Evolutionary conservation across 2,113 vertebrate species (phyloP).

Genomic region (Edolisoma coerulescens): DNA sequence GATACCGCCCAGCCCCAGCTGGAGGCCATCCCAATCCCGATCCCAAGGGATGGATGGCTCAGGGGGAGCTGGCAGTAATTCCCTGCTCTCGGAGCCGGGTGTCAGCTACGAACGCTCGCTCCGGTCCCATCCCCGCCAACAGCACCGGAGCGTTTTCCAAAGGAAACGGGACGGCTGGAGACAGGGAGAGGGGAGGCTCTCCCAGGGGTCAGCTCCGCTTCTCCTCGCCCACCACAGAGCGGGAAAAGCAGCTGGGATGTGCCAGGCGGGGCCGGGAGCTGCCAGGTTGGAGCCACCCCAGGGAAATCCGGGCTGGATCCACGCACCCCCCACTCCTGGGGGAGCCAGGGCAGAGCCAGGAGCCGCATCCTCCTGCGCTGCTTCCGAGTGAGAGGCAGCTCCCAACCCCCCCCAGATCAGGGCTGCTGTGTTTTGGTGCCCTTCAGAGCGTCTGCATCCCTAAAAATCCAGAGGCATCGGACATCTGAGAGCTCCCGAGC

Average conservation of each 20-base stretch:
- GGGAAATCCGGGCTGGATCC: neutral
- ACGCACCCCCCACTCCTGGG: accelerated
- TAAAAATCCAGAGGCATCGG: neutral
- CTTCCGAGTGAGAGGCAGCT: neutral
- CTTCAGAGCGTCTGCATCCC: neutral
- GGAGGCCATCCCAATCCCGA: neutral
- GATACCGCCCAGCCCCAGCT: neutral
- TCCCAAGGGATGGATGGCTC: accelerated
- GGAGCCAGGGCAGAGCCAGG: neutral
- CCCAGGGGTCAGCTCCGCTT: neutral
- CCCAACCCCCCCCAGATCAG: accelerated
- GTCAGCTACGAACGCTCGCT: neutral
- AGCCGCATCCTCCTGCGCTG: neutral
- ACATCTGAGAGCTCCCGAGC: neutral
- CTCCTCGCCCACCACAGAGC: accelerated
- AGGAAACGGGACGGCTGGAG: neutral
- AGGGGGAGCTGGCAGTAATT: neutral
- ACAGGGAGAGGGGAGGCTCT: neutral
- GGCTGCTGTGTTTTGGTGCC: neutral
- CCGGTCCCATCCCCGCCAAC: accelerated
- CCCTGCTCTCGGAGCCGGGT: accelerated
- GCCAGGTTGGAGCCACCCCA: neutral
- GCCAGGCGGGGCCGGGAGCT: neutral
- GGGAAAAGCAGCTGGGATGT: neutral
- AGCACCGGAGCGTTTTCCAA: neutral